Conservation (phyloP, 2,797 vertebrate species). For the Morelia viridis region DNA sequence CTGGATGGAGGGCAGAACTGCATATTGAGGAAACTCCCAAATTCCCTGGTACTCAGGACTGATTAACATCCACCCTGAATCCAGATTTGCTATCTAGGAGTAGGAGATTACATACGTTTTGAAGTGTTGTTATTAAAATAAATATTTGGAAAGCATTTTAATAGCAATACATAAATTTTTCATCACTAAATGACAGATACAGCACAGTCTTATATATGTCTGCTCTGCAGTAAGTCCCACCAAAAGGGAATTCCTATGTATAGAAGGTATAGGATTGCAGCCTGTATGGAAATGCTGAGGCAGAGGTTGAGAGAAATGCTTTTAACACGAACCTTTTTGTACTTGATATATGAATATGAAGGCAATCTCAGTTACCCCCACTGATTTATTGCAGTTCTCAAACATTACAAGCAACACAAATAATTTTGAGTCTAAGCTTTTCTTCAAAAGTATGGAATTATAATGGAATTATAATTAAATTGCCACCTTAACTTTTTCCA, state of each 20-base stretch:
- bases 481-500: not conserved
- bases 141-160: not conserved
- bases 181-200: not conserved
- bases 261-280: not conserved
- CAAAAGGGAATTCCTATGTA: not conserved
- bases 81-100: not conserved
- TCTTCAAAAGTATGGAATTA: not conserved
- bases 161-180: not conserved
- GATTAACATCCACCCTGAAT: not conserved
- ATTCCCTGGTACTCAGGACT: not conserved
- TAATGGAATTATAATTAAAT: not conserved
- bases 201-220: too few species aligned
- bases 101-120: not conserved
- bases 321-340: not conserved
- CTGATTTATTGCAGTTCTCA: not conserved
- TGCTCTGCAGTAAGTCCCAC: not conserved
- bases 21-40: not conserved
- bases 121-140: not conserved
- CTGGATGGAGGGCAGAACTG: not conserved
- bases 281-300: not conserved
- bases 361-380: not conserved
- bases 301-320: not conserved
- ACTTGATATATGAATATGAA: not conserved
- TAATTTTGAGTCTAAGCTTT: not conserved
- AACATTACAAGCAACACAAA: not conserved